Base-by-base conservation (phyloP, 2,113 vertebrate genomes). In the Forbesichthys papilliferus region DNA sequence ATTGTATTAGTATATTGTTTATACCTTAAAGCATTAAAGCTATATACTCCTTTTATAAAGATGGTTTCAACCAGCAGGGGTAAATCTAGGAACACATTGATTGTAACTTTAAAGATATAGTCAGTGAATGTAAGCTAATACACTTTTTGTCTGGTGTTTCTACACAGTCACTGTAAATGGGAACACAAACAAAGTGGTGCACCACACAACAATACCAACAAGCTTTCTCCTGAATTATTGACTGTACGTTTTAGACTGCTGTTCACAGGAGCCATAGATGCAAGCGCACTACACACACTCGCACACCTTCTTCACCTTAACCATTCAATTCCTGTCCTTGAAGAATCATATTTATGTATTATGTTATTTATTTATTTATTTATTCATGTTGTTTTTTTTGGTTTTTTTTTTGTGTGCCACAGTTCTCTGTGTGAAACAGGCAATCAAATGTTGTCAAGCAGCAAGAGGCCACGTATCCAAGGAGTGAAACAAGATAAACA, bases 271-370 rank as follows among this genome's bases (percentile, higher is more conserved):
- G 47, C 48, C 58, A 63, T 1, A 12, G 27, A 48, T 52, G 59
- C 11, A 49, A 72, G 46, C 2, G 27, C 27, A 10, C 51, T 73
- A 59, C 65, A 42, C 64, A 46, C 68, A 61, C 49, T 61, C 74
- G 27, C 27, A 56, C 42, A 52, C 56, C 49, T 8, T 42, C 54
- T 48, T 75, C 74, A 73, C 60, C 68, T 60, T 76, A 66, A 68
- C 64, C 79, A 73, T 83, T 65, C 42, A 5, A 55, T 66, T 53
- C 57, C n/a, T 66, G 79, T 76, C 80, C 80, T 86, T 77, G 78
- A 68, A 9, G 59, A 74, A 55, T 13, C 36, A 65, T 69, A 27
- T 34, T 55, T 55, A 55, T 55, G 53, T 55, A n/a, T 16, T 55
- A 16, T 55, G n/a, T 16, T 3, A 42, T 42, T 42, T 42, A 70